Percentiles rank a stretch among this genome's conserved stretches.
Conservation (phyloP, 2,113 vertebrate genomes). For the Strix aluco region DNA sequence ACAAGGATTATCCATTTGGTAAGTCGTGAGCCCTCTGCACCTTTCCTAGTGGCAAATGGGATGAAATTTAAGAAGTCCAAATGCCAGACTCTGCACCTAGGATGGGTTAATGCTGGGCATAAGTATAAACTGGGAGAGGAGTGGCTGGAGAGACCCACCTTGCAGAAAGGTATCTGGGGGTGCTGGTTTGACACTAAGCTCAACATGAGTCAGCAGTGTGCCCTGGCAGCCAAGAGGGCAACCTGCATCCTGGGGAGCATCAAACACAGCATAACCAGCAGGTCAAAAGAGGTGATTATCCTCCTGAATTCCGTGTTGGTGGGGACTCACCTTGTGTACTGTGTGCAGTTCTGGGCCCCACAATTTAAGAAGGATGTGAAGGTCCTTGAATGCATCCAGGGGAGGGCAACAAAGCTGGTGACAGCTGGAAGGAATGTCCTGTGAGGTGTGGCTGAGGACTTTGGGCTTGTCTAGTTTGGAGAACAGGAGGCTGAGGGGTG, state of each 20-base stretch:
- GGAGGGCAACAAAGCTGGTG: neutral
- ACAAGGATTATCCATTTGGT: neutral
- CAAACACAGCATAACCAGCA: neutral
- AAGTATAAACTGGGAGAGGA: neutral
- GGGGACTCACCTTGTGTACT: neutral
- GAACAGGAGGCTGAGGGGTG: neutral
- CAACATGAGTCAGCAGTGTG: neutral
- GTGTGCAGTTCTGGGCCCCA: neutral
- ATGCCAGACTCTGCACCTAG: neutral
- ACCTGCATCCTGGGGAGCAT: neutral
- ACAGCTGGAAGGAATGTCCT: neutral
- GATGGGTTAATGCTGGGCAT: fast-evolving
- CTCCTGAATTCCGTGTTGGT: fast-evolving
- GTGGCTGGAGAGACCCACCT: neutral
- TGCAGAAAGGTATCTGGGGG: neutral
- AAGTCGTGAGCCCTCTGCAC: neutral
- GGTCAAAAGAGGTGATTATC: neutral
- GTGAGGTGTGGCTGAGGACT: neutral
- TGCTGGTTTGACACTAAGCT: neutral
- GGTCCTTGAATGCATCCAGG: neutral
- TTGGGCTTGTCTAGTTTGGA: neutral
- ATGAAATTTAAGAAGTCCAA: neutral
- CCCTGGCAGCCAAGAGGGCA: neutral
- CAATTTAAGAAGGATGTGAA: neutral
- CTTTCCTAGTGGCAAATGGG: neutral